Percentiles rank a stretch among this genome's conserved stretches.
These are phyloP conservation scores for Chamaea fasciata DNA, from an alignment of 2,113 vertebrate species.

Conservation along the genomic window DNA sequence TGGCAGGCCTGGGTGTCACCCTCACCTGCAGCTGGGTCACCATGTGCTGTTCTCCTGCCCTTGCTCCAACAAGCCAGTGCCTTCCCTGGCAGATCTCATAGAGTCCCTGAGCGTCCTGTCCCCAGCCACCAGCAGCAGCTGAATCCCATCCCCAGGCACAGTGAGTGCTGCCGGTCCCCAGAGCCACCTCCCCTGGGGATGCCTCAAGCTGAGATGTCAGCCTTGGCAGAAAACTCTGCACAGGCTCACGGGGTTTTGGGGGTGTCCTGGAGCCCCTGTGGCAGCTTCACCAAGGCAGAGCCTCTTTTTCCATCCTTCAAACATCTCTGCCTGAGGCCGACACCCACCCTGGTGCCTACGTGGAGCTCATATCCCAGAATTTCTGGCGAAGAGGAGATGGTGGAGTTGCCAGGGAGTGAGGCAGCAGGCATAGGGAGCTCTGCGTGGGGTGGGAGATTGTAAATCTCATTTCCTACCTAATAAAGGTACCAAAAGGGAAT, in stretches of 20 bases:
- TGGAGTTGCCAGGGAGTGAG: neutral
- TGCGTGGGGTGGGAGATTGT: accelerated
- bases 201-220: neutral
- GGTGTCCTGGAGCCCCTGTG: neutral
- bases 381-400: neutral
- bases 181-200: neutral
- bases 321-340: neutral
- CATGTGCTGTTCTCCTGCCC: neutral
- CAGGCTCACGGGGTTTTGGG: accelerated
- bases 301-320: neutral
- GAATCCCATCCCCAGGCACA: accelerated
- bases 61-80: neutral
- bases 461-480: neutral
- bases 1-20: neutral
- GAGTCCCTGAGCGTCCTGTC: neutral
- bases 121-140: neutral
- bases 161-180: neutral
- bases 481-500: neutral
- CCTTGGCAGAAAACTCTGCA: neutral
- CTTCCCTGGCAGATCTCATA: neutral
- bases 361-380: neutral
- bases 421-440: neutral
- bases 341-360: neutral
- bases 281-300: neutral
- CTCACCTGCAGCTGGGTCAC: neutral